A percentile compares a stretch with the other conserved stretches of the same genome.
Evolutionary conservation across 2,113 vertebrate species (phyloP).

Genomic region (Etia nguti): DNA sequence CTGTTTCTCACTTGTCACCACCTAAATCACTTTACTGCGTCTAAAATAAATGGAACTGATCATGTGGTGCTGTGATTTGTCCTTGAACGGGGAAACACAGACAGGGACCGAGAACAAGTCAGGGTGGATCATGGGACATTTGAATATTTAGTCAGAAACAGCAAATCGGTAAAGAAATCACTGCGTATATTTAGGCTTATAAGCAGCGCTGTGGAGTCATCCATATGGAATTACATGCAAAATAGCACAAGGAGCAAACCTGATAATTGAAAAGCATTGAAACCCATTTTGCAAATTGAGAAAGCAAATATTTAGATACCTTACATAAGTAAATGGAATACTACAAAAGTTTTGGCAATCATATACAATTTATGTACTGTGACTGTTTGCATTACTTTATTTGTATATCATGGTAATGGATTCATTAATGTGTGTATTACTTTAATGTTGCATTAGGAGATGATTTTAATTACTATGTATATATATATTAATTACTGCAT

Average conservation of each 20-base stretch:
- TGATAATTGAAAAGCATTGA: background rate
- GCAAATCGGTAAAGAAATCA: background rate
- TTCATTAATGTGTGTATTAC: background rate
- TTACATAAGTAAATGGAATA: background rate
- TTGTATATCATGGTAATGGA: background rate
- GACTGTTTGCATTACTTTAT: background rate
- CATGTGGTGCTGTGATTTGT: background rate
- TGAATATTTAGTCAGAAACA: background rate
- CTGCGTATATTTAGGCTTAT: background rate
- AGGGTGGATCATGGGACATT: background rate
- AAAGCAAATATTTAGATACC: background rate
- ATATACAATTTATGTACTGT: background rate
- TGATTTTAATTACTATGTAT: background rate
- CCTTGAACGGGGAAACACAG: background rate
- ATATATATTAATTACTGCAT: background rate
- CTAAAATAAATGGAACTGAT: background rate
- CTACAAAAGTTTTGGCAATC: background rate
- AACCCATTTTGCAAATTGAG: background rate
- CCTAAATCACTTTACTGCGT: background rate
- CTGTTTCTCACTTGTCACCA: background rate
- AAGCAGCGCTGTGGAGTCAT: background rate
- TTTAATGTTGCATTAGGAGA: background rate
- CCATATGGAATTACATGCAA: background rate
- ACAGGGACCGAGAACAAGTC: background rate
- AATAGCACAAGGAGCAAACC: accelerated